Base-by-base conservation (phyloP, 2,113 vertebrate species). In the Chiloscyllium plagiosum region DNA sequence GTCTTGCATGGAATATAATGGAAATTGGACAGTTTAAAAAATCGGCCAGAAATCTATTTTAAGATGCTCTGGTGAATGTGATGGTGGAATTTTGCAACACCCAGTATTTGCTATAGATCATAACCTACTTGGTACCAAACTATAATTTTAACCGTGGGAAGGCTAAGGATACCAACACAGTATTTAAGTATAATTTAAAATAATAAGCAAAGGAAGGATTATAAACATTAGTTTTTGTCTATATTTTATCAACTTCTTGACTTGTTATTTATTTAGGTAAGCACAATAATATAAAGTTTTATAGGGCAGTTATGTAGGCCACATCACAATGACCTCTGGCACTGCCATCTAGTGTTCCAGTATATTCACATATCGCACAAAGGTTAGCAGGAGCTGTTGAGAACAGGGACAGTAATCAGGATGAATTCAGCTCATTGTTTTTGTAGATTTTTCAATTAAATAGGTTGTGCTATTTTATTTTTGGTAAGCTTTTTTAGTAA, bases 291-390 rank as follows among this genome's bases (percentile, higher is more conserved):
- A 20, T 69, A 10, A 26, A 72, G 68, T 95, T 95, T 72, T 52
- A 95, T 50, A 95, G 19, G 24, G 29, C 37, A 50, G 68, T 76
- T 72, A 95, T 95, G 47, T 95, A 52, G 94, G 94, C 94, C 94
- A 95, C 94, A 47, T 69, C 47, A 76, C 3, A 72, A 29, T 95
- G 94, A 95, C 94, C 94, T 76, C 94, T 95, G 94, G 94, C 94
- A 95, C 37, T 95, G 94, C 94, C 94, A 95, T 95, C 94, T 95
- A 95, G 94, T 76, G 94, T 76, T 95, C 22, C 69, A 47, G 69
- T 95, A 33, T 95, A 29, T 50, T 50, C 66, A 76, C 29, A 26
- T 76, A 29, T 95, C 61, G 5, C 87, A 61, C 80, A 61, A 95
- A 29, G 42, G 69, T 95, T 95, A 95, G 94, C n/a, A 47, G 68